phyloP scores from a whole-genome alignment of 2,888 invertebrate genomes.

The Cephus rjabovi region DNA sequence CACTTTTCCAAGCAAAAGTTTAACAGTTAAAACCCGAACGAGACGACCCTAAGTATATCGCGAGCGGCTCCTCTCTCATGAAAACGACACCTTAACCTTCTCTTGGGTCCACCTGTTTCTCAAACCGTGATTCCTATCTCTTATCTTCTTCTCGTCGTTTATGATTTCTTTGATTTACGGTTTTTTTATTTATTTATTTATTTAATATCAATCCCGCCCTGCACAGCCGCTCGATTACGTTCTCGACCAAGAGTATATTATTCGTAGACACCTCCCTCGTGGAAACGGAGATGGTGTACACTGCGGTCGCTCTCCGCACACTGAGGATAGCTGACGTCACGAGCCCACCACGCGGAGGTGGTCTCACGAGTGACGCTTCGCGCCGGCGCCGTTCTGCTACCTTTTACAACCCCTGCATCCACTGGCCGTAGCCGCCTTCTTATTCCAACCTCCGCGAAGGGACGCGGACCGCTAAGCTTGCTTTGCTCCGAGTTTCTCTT shows the following conservation, averaged over 20 bases:
- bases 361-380: constrained; percentile 55
- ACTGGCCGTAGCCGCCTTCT: constrained; percentile 24
- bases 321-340: constrained; percentile 64
- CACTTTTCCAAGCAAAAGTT: not conserved
- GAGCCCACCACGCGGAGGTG: constrained; percentile 64
- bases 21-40: not conserved
- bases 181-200: not conserved
- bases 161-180: not conserved
- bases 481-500: not conserved
- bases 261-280: not conserved
- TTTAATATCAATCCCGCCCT: not conserved
- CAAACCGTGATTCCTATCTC: not conserved
- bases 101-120: not conserved
- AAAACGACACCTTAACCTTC: not conserved
- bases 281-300: constrained; percentile 53
- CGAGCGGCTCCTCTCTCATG: not conserved
- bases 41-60: not conserved
- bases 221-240: not conserved
- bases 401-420: constrained; percentile 39
- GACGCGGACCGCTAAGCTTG: not conserved
- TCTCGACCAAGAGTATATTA: not conserved
- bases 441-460: not conserved
- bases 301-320: constrained; percentile 66
- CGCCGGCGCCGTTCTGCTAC: constrained; percentile 52
- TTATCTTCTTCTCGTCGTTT: not conserved